A percentile compares a stretch with the other conserved stretches of the same genome.
These are phyloP conservation scores for Mythimna lalbum DNA, from an alignment of 2,888 invertebrate species.

Conservation along the genomic window DNA sequence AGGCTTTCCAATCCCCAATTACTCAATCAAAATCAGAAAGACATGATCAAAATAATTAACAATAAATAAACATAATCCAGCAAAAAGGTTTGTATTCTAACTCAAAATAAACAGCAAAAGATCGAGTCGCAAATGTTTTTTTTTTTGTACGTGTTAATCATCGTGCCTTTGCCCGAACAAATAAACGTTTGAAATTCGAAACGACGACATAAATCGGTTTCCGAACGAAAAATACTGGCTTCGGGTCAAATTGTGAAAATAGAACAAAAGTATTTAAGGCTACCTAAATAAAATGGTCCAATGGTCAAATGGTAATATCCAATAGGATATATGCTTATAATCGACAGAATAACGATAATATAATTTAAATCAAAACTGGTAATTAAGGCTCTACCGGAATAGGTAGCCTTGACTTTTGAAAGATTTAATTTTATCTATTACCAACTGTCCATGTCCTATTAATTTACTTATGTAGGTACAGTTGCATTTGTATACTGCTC, in stretches of 20 bases:
- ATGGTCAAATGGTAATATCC: too few species aligned
- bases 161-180: slow-evolving; percentile 66
- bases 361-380: too few species aligned
- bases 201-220: slow-evolving; percentile 71
- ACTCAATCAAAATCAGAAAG: slow-evolving; percentile 63
- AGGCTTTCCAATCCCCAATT: slow-evolving; percentile 52
- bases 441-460: too few species aligned
- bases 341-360: too few species aligned
- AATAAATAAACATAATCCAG: slow-evolving; percentile 60
- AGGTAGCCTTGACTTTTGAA: too few species aligned
- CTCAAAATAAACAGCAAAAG: slow-evolving; percentile 45
- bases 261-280: background rate
- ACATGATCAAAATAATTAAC: slow-evolving; percentile 56
- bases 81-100: slow-evolving; percentile 60
- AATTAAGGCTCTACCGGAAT: too few species aligned
- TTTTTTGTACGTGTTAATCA: slow-evolving; percentile 66
- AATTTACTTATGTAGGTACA: too few species aligned
- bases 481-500: too few species aligned
- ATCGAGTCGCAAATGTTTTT: slow-evolving; percentile 35
- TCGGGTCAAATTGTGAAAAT: slow-evolving; percentile 31
- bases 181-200: slow-evolving; percentile 71
- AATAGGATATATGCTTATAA: background rate
- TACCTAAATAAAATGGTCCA: too few species aligned
- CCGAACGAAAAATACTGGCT: slow-evolving; percentile 68
- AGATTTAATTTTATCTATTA: too few species aligned